Base-by-base conservation (phyloP, 2,797 vertebrate species). In the Schizopygopsis malacanthus region DNA sequence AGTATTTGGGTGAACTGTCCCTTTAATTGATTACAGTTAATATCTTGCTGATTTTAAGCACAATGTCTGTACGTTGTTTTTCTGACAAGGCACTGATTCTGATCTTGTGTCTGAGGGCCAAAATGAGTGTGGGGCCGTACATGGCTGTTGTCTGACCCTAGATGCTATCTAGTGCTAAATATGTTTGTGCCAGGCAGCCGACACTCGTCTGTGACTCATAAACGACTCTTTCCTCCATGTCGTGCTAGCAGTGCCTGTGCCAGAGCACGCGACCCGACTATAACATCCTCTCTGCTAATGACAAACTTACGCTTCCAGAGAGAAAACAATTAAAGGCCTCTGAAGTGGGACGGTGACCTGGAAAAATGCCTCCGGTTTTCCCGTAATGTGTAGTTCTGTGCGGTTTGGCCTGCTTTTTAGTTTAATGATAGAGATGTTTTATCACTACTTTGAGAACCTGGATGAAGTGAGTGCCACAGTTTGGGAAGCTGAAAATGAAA, bases 321-420 rank as follows among this genome's bases (percentile, higher is more conserved):
- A 87, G 84, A 81, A 88, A 92, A 86, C 84, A 70, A 88, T 79
- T 28, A 75, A 85, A 83, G 77, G 85, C 87, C 89, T 94, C 89
- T 93, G 93, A 94, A 91, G 93, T 92, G 82, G 87, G 83, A 86
- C 89, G 91, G 88, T 91, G 91, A 93, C 90, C 89, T 93, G 89
- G 92, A 91, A 90, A 94, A 92, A 92, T 61, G 81, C 86, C 87
- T 87, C 28, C 65, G 80, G 88, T 90, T 88, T 92, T 92, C 89
- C 90, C 43, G 90, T 92, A 91, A 93, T 91, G 76, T 87, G 87
- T 84, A 90, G 88, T 90, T 91, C 85, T 82, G 85, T 84, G 88
- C 81, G 77, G 91, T 86, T 83, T 87, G 90, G 88, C 87, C 89
- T 90, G 89, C 80, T 85, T 89, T 93, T 86, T 83, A 88, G 65